Percentiles rank a stretch among this genome's conserved stretches.
Conservation (phyloP, 2,797 vertebrate genomes). For the Pteropus rufus region DNA sequence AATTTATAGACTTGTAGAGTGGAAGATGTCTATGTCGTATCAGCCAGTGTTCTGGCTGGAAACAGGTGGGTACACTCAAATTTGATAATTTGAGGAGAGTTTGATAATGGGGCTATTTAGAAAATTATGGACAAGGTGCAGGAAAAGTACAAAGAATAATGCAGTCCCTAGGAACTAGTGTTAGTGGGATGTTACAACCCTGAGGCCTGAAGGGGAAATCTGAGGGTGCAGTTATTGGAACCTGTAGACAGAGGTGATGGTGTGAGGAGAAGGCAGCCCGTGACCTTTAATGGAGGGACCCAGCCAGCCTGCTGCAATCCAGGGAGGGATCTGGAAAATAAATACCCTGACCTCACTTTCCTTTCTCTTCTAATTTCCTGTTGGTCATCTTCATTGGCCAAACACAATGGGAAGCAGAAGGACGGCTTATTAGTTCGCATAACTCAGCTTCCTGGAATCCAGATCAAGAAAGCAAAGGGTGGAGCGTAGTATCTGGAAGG, state of each 20-base stretch:
- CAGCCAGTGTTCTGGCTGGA: not conserved
- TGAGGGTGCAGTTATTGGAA: not conserved
- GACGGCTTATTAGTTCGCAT: not conserved
- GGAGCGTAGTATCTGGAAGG: not conserved
- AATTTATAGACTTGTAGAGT: not conserved
- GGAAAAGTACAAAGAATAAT: not conserved
- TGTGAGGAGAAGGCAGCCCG: not conserved
- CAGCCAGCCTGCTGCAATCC: not conserved
- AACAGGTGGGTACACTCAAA: not conserved
- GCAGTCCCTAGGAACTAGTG: not conserved
- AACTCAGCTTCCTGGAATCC: not conserved
- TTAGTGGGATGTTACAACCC: not conserved
- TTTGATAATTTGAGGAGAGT: not conserved
- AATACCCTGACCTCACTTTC: not conserved
- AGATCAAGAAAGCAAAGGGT: not conserved
- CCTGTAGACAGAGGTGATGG: not conserved
- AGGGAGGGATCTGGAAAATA: not conserved
- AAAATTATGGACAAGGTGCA: not conserved
- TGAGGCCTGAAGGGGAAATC: not conserved
- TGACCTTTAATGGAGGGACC: not conserved
- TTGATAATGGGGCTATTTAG: not conserved
- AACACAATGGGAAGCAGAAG: not conserved
- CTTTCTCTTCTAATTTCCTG: not conserved
- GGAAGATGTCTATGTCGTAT: not conserved
- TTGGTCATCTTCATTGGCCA: not conserved